Base-by-base conservation (phyloP, 2,888 invertebrate genomes). In the Oligia latruncula region DNA sequence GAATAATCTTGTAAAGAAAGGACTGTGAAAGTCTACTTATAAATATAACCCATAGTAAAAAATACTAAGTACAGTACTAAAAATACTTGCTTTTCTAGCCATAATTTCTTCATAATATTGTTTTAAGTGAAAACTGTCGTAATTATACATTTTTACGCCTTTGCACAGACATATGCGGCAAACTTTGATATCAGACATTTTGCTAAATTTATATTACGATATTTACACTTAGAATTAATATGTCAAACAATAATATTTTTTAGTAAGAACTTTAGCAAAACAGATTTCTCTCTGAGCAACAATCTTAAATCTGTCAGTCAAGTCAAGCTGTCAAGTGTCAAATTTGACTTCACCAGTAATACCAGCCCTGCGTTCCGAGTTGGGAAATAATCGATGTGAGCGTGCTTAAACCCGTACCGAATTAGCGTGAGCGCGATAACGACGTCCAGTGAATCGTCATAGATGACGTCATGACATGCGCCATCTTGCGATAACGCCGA, bases 71-170 rank as follows among this genome's bases (percentile, higher is more conserved):
- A 29, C 29, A 29, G 1, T 29, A 29, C 29, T 29, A 29, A 49
- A 68, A 75, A 43, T 83, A 93, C 92, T 93, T 88, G 93, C 95
- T 88, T 93, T 93, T 82, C 90, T 83, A 11, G 92, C 91, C 90
- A 94, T 91, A 78, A 95, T 90, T 92, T 95, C 94, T 91, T 95
- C 95, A 83, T 95, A 95, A 89, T 93, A 94, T 4, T 90, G 90
- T 88, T 94, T 93, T 6, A 96, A 88, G 73, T 94, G 91, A 87
- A 90, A 94, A 83, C 88, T 91, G 87, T 94, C 89, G 71, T 90
- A 92, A 74, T 91, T 90, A 82, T 92, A 96, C 76, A 94, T 84
- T 91, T 93, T 95, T 9, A 92, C 90, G 70, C 93, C 93, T 15
- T 93, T 93, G 66, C 91, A 87, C 71, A 95, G 87, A 82, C 95